Conservation (phyloP, 2,888 invertebrate species). For the Alentia gelatinosa region DNA sequence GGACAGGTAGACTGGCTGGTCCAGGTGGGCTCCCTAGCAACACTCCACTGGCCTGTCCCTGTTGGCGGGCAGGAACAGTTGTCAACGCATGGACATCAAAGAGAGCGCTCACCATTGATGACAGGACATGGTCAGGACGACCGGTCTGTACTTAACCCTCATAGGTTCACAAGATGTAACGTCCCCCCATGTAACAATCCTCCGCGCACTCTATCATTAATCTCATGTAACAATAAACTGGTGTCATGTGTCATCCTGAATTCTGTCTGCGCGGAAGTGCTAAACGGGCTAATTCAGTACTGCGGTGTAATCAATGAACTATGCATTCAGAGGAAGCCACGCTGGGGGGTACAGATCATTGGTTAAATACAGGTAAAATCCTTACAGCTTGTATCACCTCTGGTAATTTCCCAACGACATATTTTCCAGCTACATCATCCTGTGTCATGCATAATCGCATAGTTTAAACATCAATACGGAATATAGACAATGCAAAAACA, state of each 20-base stretch:
- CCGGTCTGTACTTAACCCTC: slow-evolving; percentile 12
- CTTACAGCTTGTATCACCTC: too few relatives aligned
- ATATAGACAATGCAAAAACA: too few relatives aligned
- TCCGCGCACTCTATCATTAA: neutral
- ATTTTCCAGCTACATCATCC: too few relatives aligned
- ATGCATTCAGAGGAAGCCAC: too few relatives aligned
- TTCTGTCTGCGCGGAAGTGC: neutral
- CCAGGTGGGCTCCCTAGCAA: neutral
- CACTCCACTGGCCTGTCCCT: neutral
- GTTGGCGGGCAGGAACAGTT: neutral
- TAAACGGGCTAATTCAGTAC: neutral
- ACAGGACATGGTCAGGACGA: neutral
- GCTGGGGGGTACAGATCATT: too few relatives aligned
- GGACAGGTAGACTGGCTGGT: neutral
- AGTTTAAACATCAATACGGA: too few relatives aligned
- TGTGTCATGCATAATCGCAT: too few relatives aligned
- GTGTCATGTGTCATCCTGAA: neutral
- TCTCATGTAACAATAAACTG: neutral
- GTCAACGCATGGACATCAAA: neutral
- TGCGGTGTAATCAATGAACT: too few relatives aligned
- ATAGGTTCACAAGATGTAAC: neutral
- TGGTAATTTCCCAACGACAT: too few relatives aligned
- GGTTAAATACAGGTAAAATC: too few relatives aligned
- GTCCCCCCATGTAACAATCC: neutral
- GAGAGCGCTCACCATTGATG: neutral